Percentiles rank a stretch among this genome's conserved stretches.
phyloP scores from a whole-genome alignment of 2,113 vertebrate genomes.

The Dicerorhinus sumatrensis region DNA sequence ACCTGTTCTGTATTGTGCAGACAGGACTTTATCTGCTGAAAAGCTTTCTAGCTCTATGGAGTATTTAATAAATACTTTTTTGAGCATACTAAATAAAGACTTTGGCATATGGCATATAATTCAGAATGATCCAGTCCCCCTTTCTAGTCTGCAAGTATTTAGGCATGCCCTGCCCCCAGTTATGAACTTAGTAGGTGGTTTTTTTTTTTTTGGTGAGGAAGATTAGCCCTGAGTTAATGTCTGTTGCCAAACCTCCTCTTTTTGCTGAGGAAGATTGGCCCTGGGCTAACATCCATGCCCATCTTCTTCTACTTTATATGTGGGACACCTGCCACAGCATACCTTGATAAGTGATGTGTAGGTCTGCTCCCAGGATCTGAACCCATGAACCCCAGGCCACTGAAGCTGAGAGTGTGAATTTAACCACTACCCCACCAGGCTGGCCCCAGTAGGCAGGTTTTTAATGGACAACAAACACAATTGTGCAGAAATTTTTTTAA shows the following conservation, averaged over 20 bases:
- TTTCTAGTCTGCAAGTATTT: background rate
- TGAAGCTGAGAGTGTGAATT: no score
- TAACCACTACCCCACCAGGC: no score
- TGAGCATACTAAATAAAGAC: conserved; percentile 4
- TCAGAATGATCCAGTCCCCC: background rate
- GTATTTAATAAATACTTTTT: conserved; percentile 56
- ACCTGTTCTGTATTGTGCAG: background rate
- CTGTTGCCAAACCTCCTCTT: no score
- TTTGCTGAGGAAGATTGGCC: no score
- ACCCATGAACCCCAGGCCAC: no score
- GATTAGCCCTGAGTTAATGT: no score
- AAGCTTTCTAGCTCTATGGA: conserved; percentile 23
- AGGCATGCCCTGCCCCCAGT: background rate
- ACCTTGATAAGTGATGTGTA: no score
- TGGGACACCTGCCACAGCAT: no score
- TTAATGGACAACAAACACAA: background rate
- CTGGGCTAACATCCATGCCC: no score
- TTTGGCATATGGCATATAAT: background rate
- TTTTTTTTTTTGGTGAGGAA: no score
- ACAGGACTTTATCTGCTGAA: conserved; percentile 41
- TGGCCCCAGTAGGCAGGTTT: background rate
- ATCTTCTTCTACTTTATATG: no score
- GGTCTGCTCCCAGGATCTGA: no score
- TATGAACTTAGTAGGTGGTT: background rate
- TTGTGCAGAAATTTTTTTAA: background rate